Base-by-base conservation (phyloP, 2,113 vertebrate genomes). In the Hepsetus odoe region DNA sequence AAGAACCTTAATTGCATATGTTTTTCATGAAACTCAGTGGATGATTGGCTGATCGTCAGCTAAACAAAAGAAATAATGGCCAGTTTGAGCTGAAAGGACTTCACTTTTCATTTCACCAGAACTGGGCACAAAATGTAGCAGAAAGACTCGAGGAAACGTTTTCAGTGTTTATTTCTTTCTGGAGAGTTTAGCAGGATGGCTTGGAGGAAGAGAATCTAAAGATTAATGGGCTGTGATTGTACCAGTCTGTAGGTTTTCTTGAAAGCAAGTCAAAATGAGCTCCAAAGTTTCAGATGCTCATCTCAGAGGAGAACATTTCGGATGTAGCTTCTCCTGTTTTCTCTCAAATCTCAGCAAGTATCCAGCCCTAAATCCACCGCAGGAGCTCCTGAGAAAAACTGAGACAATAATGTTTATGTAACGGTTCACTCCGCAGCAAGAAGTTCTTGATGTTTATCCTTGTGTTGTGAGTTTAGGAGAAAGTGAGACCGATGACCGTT, bases 331-430 rank as follows among this genome's bases (percentile, higher is more conserved):
- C 35, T 35, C n/a, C 61, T 35, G 18, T 65, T 65, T 33, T 33
- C 32, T 65, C 61, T 65, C 18, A 65, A 65, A 38, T 62, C 35
- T 65, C 61, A 38, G 35, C 61, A 38, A 65, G 22, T 65, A 38
- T 65, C 18, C 5, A 35, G 61, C 35, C 18, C 35, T 65, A 65
- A 65, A 65, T 65, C 61, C 22, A 38, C 32, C 9, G 32, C 61
- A 35, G 20, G 0, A 38, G 22, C 61, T 65, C 61, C 61, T 11
- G 20, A 33, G 61, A n/a, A 65, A 64, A 65, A 35, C 9, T 9
- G 22, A 22, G 61, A 65, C 33, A 65, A 11, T 33, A n/a, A n/a
- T 65, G 32, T 35, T 64, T 64, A 64, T 18, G 22, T 32, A 64
- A 30, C 3, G 14, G 16, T 33, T 18, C 59, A 9, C 20, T 62